Evolutionary conservation across 1,140 invertebrate species (phyloP), one percentile per base, ranked within the genome.

Genomic region (Acromyrmex echinatior): DNA sequence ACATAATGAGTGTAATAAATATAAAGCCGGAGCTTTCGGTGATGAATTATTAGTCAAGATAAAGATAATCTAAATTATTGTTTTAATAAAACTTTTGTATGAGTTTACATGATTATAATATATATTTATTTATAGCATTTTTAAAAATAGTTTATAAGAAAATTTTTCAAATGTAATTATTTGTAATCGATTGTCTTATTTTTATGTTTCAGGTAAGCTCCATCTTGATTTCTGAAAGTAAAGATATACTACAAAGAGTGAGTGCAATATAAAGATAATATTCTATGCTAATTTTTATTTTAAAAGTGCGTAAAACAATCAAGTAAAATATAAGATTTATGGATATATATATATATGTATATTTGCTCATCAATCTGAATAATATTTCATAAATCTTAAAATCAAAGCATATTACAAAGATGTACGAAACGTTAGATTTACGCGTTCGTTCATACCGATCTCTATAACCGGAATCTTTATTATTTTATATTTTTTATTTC

Each of bases 161-260:
- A 12, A 10, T 51, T 80, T 68, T n/a, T 31, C 14, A 6, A 68
- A 53, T 53, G 7, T 9, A 39, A 39, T 39, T 49, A 31, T 14
- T 14, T 12, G 4, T 78, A 78, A 53, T 51, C 51, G 3, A 45
- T 56, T 65, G 62, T 6, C 2, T 39, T 35, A 35, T 25, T 51
- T 80, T 71, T 81, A 12, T 87, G 76, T 90, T 90, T 35, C 68
- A 90, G 86, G 89, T 90, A 85, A 90, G 88, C 51, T 60, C 1
- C 4, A 49, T 39, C 18, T 14, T 70, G 12, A 10, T 49, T 63
- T 62, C 49, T 21, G 5, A 0, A 3, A 1, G 3, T 12, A 12
- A 18, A 16, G 18, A 39, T 7, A 1, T 39, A 3, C 9, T 25
- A 28, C 45, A 21, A 65, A 35, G 45, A 51, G 76, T 79, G 39